phyloP scores from a whole-genome alignment of 2,797 vertebrate species.

The Cyprinodon diabolis region DNA sequence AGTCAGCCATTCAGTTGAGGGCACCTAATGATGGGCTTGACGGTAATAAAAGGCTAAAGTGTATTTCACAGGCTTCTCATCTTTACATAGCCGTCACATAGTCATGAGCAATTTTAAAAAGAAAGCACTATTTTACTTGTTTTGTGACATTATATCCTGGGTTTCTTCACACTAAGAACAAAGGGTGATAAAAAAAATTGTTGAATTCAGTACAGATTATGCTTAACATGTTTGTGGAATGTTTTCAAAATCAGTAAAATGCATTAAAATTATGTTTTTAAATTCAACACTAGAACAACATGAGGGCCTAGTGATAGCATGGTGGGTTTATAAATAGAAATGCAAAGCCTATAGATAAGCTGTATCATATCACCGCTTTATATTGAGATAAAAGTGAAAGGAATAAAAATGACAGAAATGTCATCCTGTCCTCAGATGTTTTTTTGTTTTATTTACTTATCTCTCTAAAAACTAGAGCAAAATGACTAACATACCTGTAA shows the following conservation, averaged over 20 bases:
- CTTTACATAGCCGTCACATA: conserved; percentile 34
- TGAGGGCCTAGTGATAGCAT: not conserved
- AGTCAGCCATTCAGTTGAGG: conserved; percentile 56
- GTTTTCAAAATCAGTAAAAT: not conserved
- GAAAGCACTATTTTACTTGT: not conserved
- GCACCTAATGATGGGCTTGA: conserved; percentile 49
- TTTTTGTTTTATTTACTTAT: not conserved
- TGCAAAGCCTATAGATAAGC: conserved; percentile 1
- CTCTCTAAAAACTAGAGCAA: not conserved
- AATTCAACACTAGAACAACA: conserved; percentile 3
- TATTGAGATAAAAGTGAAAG: not conserved
- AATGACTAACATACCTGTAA: not conserved
- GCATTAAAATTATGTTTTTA: not conserved
- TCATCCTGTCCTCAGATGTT: not conserved
- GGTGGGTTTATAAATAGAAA: conserved; percentile 9
- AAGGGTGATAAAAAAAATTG: not conserved
- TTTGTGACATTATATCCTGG: not conserved
- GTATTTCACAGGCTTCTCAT: conserved; percentile 53
- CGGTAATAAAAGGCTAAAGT: conserved; percentile 49
- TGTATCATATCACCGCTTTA: not conserved
- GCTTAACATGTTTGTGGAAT: not conserved
- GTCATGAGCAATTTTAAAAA: not conserved
- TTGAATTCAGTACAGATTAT: not conserved
- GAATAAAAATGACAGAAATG: not conserved
- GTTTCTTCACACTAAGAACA: not conserved